Evolutionary conservation across 2,113 vertebrate genomes (phyloP).

Genomic region (Epinephelus cyanopodus): DNA sequence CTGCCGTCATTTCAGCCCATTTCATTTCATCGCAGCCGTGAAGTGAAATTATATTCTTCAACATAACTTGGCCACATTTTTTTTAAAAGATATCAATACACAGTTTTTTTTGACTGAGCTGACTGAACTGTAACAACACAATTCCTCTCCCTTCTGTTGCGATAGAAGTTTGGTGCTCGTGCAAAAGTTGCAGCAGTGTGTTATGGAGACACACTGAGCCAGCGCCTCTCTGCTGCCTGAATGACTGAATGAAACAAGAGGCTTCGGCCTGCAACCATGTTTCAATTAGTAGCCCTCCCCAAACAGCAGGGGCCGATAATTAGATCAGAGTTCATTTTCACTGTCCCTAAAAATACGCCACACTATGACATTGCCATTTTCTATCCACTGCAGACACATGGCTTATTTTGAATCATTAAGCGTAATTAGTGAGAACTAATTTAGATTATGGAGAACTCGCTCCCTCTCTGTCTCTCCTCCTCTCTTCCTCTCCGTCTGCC

Average conservation of each 20-base stretch:
- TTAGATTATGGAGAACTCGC: conserved; percentile 73
- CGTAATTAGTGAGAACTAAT: conserved; percentile 82
- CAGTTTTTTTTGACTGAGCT: conserved; percentile 27
- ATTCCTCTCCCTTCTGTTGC: conserved; percentile 12
- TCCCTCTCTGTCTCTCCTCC: conserved; percentile 26
- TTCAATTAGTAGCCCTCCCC: conserved; percentile 71
- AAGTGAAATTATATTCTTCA: conserved; percentile 48
- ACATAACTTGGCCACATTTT: conserved; percentile 43
- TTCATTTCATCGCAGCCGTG: conserved; percentile 42
- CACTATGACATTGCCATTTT: conserved; percentile 76
- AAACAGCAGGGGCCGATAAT: conserved; percentile 74
- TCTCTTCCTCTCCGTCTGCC: conserved; percentile 36
- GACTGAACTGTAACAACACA: conserved; percentile 41
- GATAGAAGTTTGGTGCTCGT: conserved; percentile 27
- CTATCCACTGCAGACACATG: conserved; percentile 73
- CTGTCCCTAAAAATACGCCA: conserved; percentile 78
- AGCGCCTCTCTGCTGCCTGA: conserved; percentile 24
- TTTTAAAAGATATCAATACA: conserved; percentile 30
- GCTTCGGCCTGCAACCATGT: conserved; percentile 38
- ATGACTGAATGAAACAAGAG: conserved; percentile 47
- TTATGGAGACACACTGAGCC: conserved; percentile 40
- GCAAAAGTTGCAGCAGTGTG: conserved; percentile 30
- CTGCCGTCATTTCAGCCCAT: conserved; percentile 50
- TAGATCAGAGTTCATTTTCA: conserved; percentile 83
- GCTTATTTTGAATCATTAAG: conserved; percentile 84